Percentiles rank a stretch among this genome's conserved stretches.
Conservation (phyloP, 2,888 invertebrate genomes). For the Lochmaea capreae region DNA sequence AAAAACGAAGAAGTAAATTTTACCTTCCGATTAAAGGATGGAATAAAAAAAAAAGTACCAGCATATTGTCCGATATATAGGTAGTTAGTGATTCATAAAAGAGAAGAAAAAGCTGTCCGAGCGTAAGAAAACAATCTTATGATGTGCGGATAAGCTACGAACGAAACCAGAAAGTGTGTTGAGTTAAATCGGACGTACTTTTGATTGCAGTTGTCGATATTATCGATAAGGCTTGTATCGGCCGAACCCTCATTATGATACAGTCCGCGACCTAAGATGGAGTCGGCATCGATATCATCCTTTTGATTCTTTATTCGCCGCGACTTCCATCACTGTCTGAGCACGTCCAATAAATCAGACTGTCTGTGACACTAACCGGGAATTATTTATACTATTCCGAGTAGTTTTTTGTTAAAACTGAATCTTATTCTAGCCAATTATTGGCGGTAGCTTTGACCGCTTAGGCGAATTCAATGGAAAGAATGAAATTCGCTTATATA, state of each 20-base stretch:
- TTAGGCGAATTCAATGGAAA: slow-evolving; percentile 39
- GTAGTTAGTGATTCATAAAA: not conserved
- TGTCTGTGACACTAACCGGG: slow-evolving; percentile 57
- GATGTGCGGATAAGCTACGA: slow-evolving; percentile 1
- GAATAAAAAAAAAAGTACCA: not conserved
- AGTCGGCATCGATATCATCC: slow-evolving; percentile 49
- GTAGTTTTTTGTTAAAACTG: slow-evolving; percentile 54
- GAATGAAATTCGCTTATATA: slow-evolving; percentile 42
- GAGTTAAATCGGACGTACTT: slow-evolving; percentile 45
- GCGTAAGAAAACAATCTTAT: not conserved
- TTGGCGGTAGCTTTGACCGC: slow-evolving; percentile 54
- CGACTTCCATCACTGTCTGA: slow-evolving; percentile 66
- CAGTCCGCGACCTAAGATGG: slow-evolving; percentile 38
- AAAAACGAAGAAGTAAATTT: too few relatives aligned
- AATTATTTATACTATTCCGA: slow-evolving; percentile 62
- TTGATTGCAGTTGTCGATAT: slow-evolving; percentile 59
- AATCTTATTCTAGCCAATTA: slow-evolving; percentile 61
- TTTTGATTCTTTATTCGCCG: slow-evolving; percentile 65
- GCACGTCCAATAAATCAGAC: slow-evolving; percentile 64
- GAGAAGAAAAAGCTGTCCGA: slow-evolving; percentile 2
- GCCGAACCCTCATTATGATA: slow-evolving; percentile 43
- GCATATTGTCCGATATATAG: not conserved
- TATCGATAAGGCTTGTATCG: slow-evolving; percentile 54
- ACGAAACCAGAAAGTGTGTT: slow-evolving; percentile 6
- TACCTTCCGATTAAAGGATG: not conserved